Percentiles rank a stretch among this genome's conserved stretches.
phyloP scores from a whole-genome alignment of 2,888 invertebrate genomes.

The Platypus cylindrus region DNA sequence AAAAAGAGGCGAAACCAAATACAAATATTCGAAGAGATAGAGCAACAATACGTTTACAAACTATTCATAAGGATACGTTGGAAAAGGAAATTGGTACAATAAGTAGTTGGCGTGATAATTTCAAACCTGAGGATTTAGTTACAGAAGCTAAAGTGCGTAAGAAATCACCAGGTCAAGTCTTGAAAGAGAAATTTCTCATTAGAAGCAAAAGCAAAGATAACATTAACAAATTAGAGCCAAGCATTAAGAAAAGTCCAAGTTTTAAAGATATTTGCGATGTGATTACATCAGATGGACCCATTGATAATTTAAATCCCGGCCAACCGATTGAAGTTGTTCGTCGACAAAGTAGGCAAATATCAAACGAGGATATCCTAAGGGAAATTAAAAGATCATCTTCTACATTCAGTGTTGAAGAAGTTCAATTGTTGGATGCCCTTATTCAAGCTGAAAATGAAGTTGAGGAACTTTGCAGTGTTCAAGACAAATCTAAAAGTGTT shows the following conservation, averaged over 20 bases:
- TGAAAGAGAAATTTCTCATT: constrained; percentile 64
- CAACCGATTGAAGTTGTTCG: constrained; percentile 34
- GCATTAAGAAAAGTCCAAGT: constrained; percentile 31
- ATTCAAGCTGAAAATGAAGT: constrained; percentile 14
- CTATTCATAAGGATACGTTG: constrained; percentile 37
- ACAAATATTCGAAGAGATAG: constrained; percentile 55
- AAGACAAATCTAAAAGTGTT: constrained; percentile 12
- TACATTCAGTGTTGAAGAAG: constrained; percentile 43
- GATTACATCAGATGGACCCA: constrained; percentile 40
- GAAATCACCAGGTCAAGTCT: constrained; percentile 48
- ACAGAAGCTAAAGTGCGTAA: constrained; percentile 30
- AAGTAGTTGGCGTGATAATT: constrained; percentile 49
- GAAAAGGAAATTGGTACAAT: constrained; percentile 23
- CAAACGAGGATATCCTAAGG: constrained; percentile 28
- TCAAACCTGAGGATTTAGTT: constrained; percentile 43
- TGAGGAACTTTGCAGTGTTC: constrained; percentile 7
- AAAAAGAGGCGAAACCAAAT: constrained; percentile 29
- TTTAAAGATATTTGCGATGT: constrained; percentile 44
- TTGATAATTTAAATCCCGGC: constrained; percentile 43
- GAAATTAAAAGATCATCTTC: constrained; percentile 42
- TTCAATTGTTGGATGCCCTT: constrained; percentile 39
- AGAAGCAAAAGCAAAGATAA: constrained; percentile 47
- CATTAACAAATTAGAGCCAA: constrained; percentile 22
- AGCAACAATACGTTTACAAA: constrained; percentile 61
- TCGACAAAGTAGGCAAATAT: constrained; percentile 29